These are phyloP conservation scores for Clusia tigrina DNA, from an alignment of 2,888 invertebrate genomes.

Conservation along the genomic window DNA sequence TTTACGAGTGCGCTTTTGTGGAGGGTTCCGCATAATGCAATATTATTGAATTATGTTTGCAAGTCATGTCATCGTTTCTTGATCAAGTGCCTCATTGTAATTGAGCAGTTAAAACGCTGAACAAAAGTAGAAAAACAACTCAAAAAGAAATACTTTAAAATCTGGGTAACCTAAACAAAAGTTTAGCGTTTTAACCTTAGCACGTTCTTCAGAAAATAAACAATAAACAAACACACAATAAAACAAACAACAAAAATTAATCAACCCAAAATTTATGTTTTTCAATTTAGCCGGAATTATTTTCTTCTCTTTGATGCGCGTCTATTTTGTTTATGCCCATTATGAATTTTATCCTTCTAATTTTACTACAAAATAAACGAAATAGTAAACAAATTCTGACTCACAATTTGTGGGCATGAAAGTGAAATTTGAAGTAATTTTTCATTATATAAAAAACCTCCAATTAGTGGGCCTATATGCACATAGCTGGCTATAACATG, in stretches of 20 bases:
- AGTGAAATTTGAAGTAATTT: no score
- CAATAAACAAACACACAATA: not conserved
- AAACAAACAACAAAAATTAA: not conserved
- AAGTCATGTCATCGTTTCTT: slow-evolving; percentile 42
- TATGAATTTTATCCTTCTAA: no score
- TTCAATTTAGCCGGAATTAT: not conserved
- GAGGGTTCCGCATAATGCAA: slow-evolving; percentile 45
- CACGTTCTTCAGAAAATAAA: slow-evolving; percentile 1
- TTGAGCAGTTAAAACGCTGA: slow-evolving; percentile 12
- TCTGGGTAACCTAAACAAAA: slow-evolving; percentile 26
- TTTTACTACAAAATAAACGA: no score
- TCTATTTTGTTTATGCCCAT: no score
- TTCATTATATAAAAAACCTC: no score
- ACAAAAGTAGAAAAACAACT: slow-evolving; percentile 1
- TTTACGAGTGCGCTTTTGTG: not conserved
- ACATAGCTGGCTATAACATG: no score
- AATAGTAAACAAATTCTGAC: no score
- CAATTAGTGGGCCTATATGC: no score
- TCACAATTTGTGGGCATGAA: no score
- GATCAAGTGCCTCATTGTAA: slow-evolving; percentile 39
- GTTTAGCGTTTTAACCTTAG: not conserved
- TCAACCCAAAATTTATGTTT: not conserved
- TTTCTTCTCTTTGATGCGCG: no score
- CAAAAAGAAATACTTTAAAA: slow-evolving; percentile 13
- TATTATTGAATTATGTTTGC: slow-evolving; percentile 34